These are phyloP conservation scores for Cardiocondyla obscurior DNA, from an alignment of 1,140 invertebrate species.

Conservation along the genomic window DNA sequence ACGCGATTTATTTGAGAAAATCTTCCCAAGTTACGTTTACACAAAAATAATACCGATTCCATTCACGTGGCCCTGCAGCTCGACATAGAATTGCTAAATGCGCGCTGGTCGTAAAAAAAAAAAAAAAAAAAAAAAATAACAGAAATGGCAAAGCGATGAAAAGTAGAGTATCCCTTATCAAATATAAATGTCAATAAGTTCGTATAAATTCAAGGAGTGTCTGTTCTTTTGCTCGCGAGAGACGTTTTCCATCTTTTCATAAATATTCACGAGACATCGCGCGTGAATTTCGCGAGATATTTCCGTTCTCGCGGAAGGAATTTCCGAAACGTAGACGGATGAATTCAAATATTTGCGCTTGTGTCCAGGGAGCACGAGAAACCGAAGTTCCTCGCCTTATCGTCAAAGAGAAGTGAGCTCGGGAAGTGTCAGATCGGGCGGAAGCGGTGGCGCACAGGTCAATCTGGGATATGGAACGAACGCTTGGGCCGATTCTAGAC, in stretches of 20 bases:
- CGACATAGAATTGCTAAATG: too few relatives aligned
- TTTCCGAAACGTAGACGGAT: not conserved
- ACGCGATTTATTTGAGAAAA: not conserved
- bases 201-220: not conserved
- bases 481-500: constrained; percentile 86
- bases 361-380: constrained; percentile 81
- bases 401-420: constrained; percentile 80
- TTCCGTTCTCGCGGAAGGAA: not conserved
- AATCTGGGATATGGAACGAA: constrained; percentile 83
- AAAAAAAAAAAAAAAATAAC: too few relatives aligned
- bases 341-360: constrained; percentile 29
- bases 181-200: not conserved
- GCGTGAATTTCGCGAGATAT: not conserved
- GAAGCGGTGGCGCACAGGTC: constrained; percentile 76
- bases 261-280: not conserved
- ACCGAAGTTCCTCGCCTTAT: constrained; percentile 87
- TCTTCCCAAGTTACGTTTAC: not conserved
- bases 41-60: too few relatives aligned
- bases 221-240: not conserved
- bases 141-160: not conserved
- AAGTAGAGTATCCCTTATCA: not conserved
- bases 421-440: constrained; percentile 82
- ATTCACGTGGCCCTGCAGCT: too few relatives aligned
- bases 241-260: not conserved
- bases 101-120: not conserved